phyloP scores from a whole-genome alignment of 2,113 vertebrate genomes.

The Microcebus jonahi region DNA sequence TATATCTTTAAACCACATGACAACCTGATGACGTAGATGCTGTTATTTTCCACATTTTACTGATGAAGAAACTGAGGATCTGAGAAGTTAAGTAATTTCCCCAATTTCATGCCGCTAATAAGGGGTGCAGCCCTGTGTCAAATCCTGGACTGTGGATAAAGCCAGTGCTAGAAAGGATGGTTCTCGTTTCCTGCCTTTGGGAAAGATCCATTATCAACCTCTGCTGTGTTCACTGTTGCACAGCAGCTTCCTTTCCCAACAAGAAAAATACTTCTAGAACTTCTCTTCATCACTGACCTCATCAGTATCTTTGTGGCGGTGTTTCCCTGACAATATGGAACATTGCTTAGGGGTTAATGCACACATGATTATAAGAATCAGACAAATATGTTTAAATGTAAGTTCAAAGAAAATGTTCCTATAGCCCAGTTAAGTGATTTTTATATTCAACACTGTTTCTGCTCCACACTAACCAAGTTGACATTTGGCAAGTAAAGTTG shows the following conservation, averaged over 20 bases:
- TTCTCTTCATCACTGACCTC: not conserved
- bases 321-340: not conserved
- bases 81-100: not conserved
- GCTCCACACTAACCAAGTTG: not conserved
- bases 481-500: not conserved
- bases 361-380: not conserved
- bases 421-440: not conserved
- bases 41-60: not conserved
- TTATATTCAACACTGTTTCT: not conserved
- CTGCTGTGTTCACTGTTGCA: no score
- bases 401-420: not conserved
- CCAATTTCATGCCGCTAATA: not conserved
- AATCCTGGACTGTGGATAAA: not conserved
- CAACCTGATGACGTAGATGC: not conserved
- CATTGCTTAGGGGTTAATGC: not conserved
- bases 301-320: no score
- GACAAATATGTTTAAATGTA: not conserved
- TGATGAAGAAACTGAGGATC: not conserved
- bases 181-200: not conserved
- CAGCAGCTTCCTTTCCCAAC: not conserved
- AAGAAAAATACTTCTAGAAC: not conserved
- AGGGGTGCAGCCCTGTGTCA: not conserved
- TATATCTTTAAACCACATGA: not conserved
- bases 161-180: rapidly evolving
- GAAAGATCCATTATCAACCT: not conserved